Evolutionary conservation across 2,888 invertebrate genomes (phyloP), one percentile per base, ranked within the genome.

Genomic region (Lamproptera curius): DNA sequence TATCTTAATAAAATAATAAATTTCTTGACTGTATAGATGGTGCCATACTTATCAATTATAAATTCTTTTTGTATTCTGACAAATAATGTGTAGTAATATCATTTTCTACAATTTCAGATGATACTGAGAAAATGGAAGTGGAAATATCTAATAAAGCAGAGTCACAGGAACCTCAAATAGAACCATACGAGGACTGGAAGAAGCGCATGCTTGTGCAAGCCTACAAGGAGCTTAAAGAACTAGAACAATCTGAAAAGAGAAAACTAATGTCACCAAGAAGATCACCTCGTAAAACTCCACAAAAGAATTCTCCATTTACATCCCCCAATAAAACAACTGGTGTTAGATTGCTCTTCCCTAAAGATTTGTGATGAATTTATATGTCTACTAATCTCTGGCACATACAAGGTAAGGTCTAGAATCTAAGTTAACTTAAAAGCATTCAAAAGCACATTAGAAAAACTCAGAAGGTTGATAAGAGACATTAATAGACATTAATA

Each of bases 141-240:
- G 77, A 79, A 10, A 4, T 45, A 2, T 8, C 56, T 26, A 33
- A 56, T 52, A 55, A 62, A 51, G 49, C 65, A 62, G 64, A 72
- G 51, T 0, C 59, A 38, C 44, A 55, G 26, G 73, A 81, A 58
- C 63, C 64, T 1, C 56, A 68, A 55, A 60, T 80, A 37, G 92
- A 92, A 66, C 80, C 89, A 0, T 92, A 92, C 53, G 89, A 90
- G 48, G 82, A 81, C 10, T 92, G 92, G 92, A 91, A 90, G 52
- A 71, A 70, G 15, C 77, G 91, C 28, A 90, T 92, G 68, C 59
- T 92, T 13, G 76, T 86, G 51, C 64, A 73, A 8, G 89, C 91
- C 0, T 76, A 78, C 47, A 70, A 68, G 52, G 84, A 85, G 47
- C 44, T 79, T 0, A 64, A 55, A 41, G 65, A 65, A 2, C 15